Conservation (phyloP, 1,140 invertebrate species). For the Microvelia longipes region DNA sequence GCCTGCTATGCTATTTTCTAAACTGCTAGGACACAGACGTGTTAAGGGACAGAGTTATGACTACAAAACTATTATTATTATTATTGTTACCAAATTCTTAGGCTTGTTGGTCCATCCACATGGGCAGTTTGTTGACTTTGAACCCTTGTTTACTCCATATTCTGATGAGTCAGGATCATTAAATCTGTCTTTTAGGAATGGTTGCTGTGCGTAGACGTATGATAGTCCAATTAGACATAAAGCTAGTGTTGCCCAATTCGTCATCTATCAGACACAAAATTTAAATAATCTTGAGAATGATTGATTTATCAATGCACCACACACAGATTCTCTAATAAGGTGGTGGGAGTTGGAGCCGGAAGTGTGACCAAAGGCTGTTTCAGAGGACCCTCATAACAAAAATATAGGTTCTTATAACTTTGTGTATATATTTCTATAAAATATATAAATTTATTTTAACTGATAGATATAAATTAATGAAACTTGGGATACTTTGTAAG, state of each 20-base stretch:
- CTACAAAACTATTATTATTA: neutral
- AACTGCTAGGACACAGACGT: neutral
- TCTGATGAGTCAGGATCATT: neutral
- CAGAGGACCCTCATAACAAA: too few relatives aligned
- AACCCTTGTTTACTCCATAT: neutral
- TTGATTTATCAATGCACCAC: neutral
- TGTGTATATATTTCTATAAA: too few relatives aligned
- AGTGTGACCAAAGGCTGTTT: too few relatives aligned
- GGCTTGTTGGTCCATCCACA: neutral
- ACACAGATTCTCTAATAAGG: too few relatives aligned
- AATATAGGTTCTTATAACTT: too few relatives aligned
- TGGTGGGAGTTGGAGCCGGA: too few relatives aligned
- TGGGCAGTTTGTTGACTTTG: neutral
- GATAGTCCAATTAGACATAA: neutral
- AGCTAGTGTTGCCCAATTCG: neutral
- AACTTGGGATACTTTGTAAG: too few relatives aligned
- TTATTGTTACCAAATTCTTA: neutral
- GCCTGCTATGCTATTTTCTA: neutral
- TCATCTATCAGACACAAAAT: neutral
- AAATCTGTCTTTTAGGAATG: neutral
- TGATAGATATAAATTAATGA: too few relatives aligned
- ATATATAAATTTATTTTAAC: too few relatives aligned
- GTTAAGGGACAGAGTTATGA: too few relatives aligned
- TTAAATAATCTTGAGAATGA: neutral
- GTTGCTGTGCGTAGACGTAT: neutral